Base-by-base conservation (phyloP, 2,888 invertebrate genomes). In the Torymus texanus region DNA sequence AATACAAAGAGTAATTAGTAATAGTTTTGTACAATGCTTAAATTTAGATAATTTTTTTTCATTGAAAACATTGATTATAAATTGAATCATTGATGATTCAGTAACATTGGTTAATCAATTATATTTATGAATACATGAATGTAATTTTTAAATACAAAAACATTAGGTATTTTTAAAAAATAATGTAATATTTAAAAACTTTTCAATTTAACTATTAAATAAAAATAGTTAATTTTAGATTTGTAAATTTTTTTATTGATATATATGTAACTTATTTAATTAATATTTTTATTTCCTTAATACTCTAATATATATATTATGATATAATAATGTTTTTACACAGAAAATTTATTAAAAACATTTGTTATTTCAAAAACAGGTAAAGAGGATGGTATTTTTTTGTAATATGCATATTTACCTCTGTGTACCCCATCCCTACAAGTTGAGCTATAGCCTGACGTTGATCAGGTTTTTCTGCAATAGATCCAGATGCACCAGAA, bases 401-500 rank as follows among this genome's bases (percentile, higher is more conserved):
- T 59, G 13, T 63, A 41, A 16, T 16, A 53, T 41, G 8, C 8
- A 41, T 13, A 67, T 50, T 76, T 91, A 95, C 95, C 93, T 95
- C 95, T 85, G 94, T 93, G 90, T 94, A 95, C 85, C 95, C 95
- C 91, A 95, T 93, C 83, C 93, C 93, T 85, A 94, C 91, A 62
- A 95, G 91, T 88, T 95, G 95, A 83, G 92, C 92, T 81, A 94
- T 89, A 53, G 94, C 92, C 88, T 94, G 94, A 71, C 94, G 92
- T 80, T 93, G 89, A 89, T 93, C 93, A 82, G 93, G 91, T 85
- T 94, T 95, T 84, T 94, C 94, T 55, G 92, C 84, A 24, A 89
- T 93, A 86, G 93, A 92, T 63, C 93, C 93, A 82, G 94, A 94
- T 81, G 93, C 92, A 78, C 92, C 92, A 53, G 93, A 93, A 82